phyloP scores from a whole-genome alignment of 1,140 invertebrate genomes.

The Drosophila malerkotliana region DNA sequence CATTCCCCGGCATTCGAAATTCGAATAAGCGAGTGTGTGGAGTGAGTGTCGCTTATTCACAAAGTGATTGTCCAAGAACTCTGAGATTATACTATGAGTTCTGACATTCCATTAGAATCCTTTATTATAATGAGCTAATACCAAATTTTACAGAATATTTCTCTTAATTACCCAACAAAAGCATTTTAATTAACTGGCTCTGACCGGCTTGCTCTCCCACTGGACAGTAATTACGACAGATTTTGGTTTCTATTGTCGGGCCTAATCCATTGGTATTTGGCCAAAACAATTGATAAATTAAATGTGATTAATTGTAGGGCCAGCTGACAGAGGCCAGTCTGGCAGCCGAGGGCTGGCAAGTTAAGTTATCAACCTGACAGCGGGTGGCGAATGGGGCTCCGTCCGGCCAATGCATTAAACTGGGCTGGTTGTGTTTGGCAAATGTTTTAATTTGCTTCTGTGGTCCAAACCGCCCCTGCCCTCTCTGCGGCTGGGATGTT shows the following conservation, averaged over 20 bases:
- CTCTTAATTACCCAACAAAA: background rate
- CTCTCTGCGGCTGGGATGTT: constrained; percentile 10
- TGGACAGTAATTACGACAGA: constrained; percentile 21
- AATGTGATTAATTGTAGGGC: constrained; percentile 40
- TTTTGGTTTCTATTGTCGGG: constrained; percentile 22
- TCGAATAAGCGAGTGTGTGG: constrained; percentile 27
- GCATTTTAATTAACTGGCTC: constrained; percentile 36
- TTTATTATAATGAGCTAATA: no score
- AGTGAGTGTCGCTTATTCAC: constrained; percentile 1
- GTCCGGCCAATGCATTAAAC: constrained; percentile 28
- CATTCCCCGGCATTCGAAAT: constrained; percentile 14
- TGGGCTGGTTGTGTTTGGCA: constrained; percentile 30
- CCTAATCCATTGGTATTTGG: constrained; percentile 27
- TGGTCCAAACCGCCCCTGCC: constrained; percentile 13
- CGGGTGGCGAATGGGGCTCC: constrained; percentile 20
- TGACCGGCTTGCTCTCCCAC: background rate
- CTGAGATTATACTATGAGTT: no score
- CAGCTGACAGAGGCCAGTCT: constrained; percentile 4
- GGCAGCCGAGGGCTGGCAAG: background rate
- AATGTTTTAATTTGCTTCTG: constrained; percentile 50
- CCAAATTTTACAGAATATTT: background rate
- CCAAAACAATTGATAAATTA: constrained; percentile 43
- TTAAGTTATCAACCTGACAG: constrained; percentile 35
- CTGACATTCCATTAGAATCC: no score
- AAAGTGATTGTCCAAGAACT: background rate